These are phyloP conservation scores for Arion vulgaris DNA, from an alignment of 1,140 invertebrate species.

Conservation along the genomic window DNA sequence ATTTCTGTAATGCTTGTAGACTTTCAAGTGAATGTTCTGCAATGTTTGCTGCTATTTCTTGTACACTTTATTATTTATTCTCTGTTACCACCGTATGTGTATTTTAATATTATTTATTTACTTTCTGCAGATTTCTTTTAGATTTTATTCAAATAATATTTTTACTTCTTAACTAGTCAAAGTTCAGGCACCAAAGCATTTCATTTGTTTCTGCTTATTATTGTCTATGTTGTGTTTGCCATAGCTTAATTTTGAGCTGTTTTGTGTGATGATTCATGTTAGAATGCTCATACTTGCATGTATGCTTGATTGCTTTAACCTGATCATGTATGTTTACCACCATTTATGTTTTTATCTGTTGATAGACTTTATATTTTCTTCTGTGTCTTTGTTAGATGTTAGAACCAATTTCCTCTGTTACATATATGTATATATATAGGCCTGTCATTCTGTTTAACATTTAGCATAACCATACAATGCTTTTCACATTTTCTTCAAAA, in stretches of 20 bases:
- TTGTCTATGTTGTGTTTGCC: not conserved
- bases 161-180: not conserved
- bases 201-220: not conserved
- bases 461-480: not conserved
- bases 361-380: too few species aligned
- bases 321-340: too few species aligned
- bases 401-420: too few species aligned
- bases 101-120: not conserved
- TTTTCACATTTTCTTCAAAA: not conserved
- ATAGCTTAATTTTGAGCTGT: not conserved
- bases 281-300: not conserved
- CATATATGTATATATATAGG: too few species aligned
- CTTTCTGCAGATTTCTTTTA: not conserved
- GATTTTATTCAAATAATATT: not conserved
- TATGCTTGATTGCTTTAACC: not conserved
- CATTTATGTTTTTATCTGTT: too few species aligned
- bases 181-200: not conserved
- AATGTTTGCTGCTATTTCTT: not conserved
- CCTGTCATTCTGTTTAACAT: too few species aligned
- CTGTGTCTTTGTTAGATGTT: too few species aligned
- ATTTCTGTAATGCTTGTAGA: not conserved
- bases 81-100: not conserved
- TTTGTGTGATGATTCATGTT: not conserved
- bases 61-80: too few species aligned
- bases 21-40: not conserved